Conservation (phyloP, 2,888 invertebrate genomes). For the Cryptus armator region DNA sequence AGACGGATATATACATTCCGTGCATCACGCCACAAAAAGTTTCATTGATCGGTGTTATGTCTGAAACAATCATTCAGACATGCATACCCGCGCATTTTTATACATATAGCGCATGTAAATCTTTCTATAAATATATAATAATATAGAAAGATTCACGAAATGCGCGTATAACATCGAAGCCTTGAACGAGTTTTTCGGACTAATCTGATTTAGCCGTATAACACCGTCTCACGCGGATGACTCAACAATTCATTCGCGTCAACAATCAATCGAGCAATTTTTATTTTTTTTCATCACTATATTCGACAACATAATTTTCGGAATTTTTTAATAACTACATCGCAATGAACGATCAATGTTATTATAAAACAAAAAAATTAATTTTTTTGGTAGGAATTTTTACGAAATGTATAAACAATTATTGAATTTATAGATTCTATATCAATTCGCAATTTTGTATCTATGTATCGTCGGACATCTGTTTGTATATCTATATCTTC, state of each 20-base stretch:
- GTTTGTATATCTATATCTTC: neutral
- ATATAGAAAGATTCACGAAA: neutral
- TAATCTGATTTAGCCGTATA: neutral
- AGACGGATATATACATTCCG: conserved; percentile 9
- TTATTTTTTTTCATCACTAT: too few species aligned
- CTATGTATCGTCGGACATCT: too few species aligned
- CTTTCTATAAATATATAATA: too few species aligned
- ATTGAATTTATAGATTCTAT: too few species aligned
- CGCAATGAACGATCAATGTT: neutral
- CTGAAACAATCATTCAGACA: conserved; percentile 12
- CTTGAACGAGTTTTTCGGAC: conserved; percentile 13
- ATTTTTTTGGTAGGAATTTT: neutral
- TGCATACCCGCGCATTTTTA: neutral
- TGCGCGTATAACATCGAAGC: neutral
- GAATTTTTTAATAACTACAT: neutral
- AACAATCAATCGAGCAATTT: conserved; percentile 1
- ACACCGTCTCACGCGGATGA: neutral
- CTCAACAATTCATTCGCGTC: conserved; percentile 2
- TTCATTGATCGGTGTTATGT: conserved; percentile 42
- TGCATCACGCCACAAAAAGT: conserved; percentile 5
- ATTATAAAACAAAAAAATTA: neutral
- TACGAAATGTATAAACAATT: too few species aligned
- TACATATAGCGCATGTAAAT: too few species aligned
- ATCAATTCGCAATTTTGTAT: too few species aligned
- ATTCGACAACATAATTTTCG: neutral